phyloP scores from a whole-genome alignment of 1,140 invertebrate species.

The Rhynchophorus ferrugineus region DNA sequence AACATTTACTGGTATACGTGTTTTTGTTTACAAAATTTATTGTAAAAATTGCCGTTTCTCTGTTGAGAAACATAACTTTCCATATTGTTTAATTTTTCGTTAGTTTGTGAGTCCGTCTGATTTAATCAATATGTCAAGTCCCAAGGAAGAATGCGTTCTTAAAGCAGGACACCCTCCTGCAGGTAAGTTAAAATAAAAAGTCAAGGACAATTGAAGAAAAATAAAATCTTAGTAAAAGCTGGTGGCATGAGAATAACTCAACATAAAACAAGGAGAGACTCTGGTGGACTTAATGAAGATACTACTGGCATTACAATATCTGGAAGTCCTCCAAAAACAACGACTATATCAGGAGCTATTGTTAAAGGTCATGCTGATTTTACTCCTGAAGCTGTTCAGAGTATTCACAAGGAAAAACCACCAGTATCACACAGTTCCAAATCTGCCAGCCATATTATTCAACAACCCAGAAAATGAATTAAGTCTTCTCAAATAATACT shows the following conservation, averaged over 20 bases:
- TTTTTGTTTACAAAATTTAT: slow-evolving; percentile 20
- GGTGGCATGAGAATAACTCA: slow-evolving; percentile 88
- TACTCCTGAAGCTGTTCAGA: slow-evolving; percentile 78
- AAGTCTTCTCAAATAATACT: no score
- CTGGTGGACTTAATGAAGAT: slow-evolving; percentile 36
- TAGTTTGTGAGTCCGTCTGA: neutral
- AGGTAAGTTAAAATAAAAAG: slow-evolving; percentile 48
- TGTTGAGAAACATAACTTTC: neutral
- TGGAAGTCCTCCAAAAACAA: slow-evolving; percentile 62
- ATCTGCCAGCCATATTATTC: slow-evolving; percentile 56
- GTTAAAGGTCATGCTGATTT: slow-evolving; percentile 79
- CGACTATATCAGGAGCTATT: slow-evolving; percentile 70
- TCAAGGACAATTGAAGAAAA: neutral
- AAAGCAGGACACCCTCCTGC: slow-evolving; percentile 79
- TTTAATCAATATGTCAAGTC: slow-evolving; percentile 45
- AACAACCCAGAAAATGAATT: slow-evolving; percentile 71
- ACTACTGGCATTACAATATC: slow-evolving; percentile 43
- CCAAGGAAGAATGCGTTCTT: slow-evolving; percentile 55
- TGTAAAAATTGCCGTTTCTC: neutral
- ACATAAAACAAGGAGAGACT: slow-evolving; percentile 60
- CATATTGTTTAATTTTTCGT: slow-evolving; percentile 12
- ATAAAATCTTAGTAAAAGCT: slow-evolving; percentile 64
- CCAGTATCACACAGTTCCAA: slow-evolving; percentile 53
- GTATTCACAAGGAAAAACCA: slow-evolving; percentile 66
- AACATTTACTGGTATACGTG: slow-evolving; percentile 6